Percentiles rank a stretch among this genome's conserved stretches.
These are phyloP conservation scores for Lasaia peninsularis DNA, from an alignment of 1,140 invertebrate genomes.

Conservation along the genomic window DNA sequence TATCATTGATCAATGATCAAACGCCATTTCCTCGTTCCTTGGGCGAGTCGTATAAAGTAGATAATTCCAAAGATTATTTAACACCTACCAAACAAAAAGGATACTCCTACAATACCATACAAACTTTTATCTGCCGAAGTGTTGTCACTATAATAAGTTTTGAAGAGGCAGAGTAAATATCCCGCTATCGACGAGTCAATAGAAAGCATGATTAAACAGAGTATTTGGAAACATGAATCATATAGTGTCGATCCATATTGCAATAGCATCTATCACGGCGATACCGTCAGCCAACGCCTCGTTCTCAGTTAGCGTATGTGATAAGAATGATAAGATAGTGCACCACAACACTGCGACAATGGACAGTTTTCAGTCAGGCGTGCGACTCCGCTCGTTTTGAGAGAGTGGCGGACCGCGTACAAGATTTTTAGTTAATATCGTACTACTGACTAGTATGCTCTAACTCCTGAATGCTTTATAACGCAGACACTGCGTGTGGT, in stretches of 20 bases:
- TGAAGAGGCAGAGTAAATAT: not conserved
- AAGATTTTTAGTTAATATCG: no score
- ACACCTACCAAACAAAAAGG: not conserved
- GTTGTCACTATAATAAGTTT: not conserved
- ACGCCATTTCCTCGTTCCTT: no score
- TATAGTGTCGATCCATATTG: not conserved
- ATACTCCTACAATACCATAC: not conserved
- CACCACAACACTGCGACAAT: not conserved
- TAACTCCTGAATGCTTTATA: no score
- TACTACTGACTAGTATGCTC: no score
- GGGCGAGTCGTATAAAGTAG: no score
- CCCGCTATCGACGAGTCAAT: not conserved
- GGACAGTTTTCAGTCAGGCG: not conserved
- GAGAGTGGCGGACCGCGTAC: no score
- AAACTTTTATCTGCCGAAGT: not conserved
- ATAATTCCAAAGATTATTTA: no score
- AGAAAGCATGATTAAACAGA: not conserved
- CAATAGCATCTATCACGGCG: not conserved
- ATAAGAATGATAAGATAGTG: conserved; percentile 3
- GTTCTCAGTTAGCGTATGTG: not conserved
- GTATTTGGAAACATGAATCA: not conserved
- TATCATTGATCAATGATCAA: no score
- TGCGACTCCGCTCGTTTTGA: not conserved
- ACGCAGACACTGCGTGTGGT: no score
- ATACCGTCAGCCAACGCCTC: not conserved